These are phyloP conservation scores for Eospalax fontanierii DNA, from an alignment of 2,797 vertebrate genomes.

Conservation along the genomic window DNA sequence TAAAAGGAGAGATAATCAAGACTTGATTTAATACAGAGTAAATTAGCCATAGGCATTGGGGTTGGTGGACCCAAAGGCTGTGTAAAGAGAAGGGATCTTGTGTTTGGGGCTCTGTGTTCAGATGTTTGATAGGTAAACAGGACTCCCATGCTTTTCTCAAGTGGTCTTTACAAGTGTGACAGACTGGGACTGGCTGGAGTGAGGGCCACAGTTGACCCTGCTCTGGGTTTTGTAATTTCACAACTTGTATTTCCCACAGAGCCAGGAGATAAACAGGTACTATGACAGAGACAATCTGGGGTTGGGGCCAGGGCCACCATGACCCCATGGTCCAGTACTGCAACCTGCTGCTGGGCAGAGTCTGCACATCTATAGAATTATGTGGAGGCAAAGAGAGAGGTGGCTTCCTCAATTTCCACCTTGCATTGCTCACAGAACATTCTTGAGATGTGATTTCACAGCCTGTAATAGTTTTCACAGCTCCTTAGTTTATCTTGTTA, in stretches of 20 bases:
- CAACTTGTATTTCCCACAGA: constrained; percentile 22
- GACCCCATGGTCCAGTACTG: neutral
- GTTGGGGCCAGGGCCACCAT: neutral
- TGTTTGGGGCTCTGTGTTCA: neutral
- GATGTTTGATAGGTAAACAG: neutral
- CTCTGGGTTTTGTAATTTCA: neutral
- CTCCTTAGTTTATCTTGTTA: neutral
- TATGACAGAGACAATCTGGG: neutral
- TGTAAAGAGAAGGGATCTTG: neutral
- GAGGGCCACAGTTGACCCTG: neutral
- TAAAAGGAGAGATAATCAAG: neutral
- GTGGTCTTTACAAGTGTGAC: neutral
- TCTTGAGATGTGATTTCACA: neutral
- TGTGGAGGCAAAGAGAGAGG: neutral
- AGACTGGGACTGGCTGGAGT: neutral
- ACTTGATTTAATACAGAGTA: neutral
- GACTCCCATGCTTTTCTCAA: neutral
- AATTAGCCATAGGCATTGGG: neutral
- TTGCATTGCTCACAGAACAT: neutral
- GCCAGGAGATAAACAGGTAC: neutral
- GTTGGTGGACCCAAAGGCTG: neutral
- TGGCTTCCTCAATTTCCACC: neutral
- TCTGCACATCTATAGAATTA: neutral
- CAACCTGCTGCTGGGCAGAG: neutral
- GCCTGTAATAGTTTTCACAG: neutral